These are phyloP conservation scores for Papilio demoleus DNA, from an alignment of 2,888 invertebrate species.

Conservation along the genomic window DNA sequence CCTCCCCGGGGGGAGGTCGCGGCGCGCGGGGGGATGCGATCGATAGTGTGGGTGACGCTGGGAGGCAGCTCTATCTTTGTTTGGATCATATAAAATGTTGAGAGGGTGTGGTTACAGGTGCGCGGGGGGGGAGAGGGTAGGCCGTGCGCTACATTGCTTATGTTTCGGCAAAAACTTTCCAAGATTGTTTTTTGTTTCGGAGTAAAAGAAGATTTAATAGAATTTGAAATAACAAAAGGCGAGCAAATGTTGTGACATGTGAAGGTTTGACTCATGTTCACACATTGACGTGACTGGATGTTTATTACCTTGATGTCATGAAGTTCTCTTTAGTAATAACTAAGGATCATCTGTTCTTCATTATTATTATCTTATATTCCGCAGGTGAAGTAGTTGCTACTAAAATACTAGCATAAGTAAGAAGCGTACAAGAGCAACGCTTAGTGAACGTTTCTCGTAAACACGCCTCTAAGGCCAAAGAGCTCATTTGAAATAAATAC, in stretches of 20 bases:
- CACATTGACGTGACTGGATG: too few relatives aligned
- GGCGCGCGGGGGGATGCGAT: constrained; percentile 49
- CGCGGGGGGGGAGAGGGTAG: background rate
- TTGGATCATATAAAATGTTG: constrained; percentile 78
- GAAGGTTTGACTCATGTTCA: too few relatives aligned
- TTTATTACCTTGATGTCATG: background rate
- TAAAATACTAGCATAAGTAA: background rate
- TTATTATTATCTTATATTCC: too few relatives aligned
- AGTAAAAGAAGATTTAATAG: background rate
- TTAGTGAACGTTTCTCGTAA: background rate
- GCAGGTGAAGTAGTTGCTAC: too few relatives aligned
- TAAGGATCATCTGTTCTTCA: background rate
- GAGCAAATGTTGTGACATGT: too few relatives aligned
- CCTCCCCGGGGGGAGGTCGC: constrained; percentile 43
- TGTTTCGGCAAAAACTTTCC: constrained; percentile 10
- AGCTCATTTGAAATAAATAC: constrained; percentile 7
- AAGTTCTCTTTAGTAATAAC: background rate
- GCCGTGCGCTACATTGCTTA: constrained; percentile 9
- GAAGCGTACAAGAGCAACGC: background rate
- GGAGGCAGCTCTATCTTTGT: constrained; percentile 63
- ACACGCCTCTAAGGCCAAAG: background rate
- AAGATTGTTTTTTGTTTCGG: constrained; percentile 9
- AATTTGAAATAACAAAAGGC: too few relatives aligned
- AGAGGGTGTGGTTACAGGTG: constrained; percentile 65
- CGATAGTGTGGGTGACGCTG: constrained; percentile 51